Conservation (phyloP, 2,888 invertebrate genomes). For the Caenorhabditis doughertyi region DNA sequence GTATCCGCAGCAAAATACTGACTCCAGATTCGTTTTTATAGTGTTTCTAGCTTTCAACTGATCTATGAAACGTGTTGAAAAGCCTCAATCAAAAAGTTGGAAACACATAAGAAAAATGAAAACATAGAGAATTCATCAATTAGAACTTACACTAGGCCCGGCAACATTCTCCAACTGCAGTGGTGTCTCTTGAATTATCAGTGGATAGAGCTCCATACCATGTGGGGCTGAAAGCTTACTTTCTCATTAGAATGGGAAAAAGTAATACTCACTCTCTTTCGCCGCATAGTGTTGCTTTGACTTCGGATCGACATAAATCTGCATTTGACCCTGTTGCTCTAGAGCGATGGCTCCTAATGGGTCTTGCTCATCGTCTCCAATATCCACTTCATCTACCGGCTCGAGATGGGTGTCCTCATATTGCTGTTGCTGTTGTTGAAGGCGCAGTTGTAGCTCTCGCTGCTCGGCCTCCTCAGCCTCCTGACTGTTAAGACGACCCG, state of each 20-base stretch:
- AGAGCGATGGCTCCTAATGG: constrained; percentile 21
- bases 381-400: neutral
- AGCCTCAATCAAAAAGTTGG: too few relatives aligned
- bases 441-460: too few relatives aligned
- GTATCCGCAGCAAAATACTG: too few relatives aligned
- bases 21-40: too few relatives aligned
- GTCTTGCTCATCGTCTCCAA: neutral
- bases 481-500: constrained; percentile 1
- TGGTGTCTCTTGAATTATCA: constrained; percentile 53
- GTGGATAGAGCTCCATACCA: constrained; percentile 57
- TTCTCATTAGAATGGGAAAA: neutral
- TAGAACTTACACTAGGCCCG: constrained; percentile 13
- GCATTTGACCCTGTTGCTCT: constrained; percentile 63
- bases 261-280: constrained; percentile 65
- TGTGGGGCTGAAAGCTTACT: constrained; percentile 35
- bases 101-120: too few relatives aligned
- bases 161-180: constrained; percentile 41
- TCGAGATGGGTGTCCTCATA: neutral
- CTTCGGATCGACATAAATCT: constrained; percentile 74
- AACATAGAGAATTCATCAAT: neutral
- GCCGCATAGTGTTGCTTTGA: constrained; percentile 78
- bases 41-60: too few relatives aligned
- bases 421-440: too few relatives aligned
- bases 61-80: too few relatives aligned
- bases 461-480: neutral